These are phyloP conservation scores for Apis florea DNA, from an alignment of 1,140 invertebrate species.

Conservation along the genomic window DNA sequence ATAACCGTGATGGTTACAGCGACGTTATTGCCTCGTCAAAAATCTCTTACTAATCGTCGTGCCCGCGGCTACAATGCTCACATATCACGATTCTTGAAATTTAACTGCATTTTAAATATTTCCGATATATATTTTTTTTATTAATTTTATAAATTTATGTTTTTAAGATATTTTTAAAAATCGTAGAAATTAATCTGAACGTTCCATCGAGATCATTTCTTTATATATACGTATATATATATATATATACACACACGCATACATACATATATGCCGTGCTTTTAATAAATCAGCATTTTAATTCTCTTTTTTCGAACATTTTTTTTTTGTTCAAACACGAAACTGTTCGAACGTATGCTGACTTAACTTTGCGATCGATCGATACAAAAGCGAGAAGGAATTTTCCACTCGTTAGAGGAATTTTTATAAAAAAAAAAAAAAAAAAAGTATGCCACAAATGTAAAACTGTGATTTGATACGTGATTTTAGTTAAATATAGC, in stretches of 20 bases:
- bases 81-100: constrained; percentile 25
- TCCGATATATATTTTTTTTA: neutral
- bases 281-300: constrained; percentile 10
- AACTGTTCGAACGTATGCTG: neutral
- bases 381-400: neutral
- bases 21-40: too few relatives aligned
- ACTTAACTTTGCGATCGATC: neutral
- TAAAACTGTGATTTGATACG: constrained; percentile 69
- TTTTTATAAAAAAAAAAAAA: constrained; percentile 14
- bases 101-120: neutral
- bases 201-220: neutral
- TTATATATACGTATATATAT: neutral
- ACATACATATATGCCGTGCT: neutral
- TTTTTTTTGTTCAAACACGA: neutral
- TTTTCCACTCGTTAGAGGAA: constrained; percentile 21
- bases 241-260: too few relatives aligned
- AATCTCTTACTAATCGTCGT: neutral
- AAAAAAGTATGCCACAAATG: constrained; percentile 44
- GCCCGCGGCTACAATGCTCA: neutral
- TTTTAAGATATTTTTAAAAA: neutral
- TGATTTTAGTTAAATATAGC: constrained; percentile 58
- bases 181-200: neutral
- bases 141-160: neutral
- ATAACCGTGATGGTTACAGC: neutral
- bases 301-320: neutral